Evolutionary conservation across 1,140 invertebrate genomes (phyloP).

Genomic region (Nomia melanderi): DNA sequence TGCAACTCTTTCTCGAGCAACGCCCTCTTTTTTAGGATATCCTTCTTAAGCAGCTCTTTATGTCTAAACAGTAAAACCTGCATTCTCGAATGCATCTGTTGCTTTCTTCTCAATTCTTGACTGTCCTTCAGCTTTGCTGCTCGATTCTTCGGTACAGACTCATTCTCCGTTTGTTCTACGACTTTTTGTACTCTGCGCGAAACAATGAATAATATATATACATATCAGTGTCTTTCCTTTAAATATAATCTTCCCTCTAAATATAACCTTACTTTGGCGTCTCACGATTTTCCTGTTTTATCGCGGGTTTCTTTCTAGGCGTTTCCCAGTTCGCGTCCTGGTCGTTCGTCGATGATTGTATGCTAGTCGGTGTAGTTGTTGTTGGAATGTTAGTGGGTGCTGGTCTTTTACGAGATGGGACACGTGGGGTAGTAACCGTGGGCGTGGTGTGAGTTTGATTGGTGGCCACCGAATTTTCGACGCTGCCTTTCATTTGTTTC

Average conservation of each 20-base stretch:
- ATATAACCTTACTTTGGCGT: constrained; percentile 67
- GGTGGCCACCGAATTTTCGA: constrained; percentile 67
- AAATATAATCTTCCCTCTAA: background rate
- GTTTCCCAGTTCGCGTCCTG: constrained; percentile 84
- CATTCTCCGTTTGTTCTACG: constrained; percentile 66
- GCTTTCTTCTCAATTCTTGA: constrained; percentile 81
- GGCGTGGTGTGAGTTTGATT: constrained; percentile 72
- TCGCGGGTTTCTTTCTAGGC: constrained; percentile 77
- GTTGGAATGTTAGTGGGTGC: constrained; percentile 61
- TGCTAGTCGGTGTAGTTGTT: constrained; percentile 54
- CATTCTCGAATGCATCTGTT: constrained; percentile 82
- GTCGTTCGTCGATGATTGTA: constrained; percentile 73
- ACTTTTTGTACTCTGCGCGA: constrained; percentile 65
- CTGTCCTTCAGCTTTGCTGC: constrained; percentile 76
- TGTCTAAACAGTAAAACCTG: constrained; percentile 89
- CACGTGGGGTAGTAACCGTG: constrained; percentile 64
- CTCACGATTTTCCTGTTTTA: constrained; percentile 75
- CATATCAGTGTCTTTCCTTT: no score
- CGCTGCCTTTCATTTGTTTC: constrained; percentile 86
- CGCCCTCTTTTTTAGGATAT: constrained; percentile 94
- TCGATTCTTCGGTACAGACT: constrained; percentile 73
- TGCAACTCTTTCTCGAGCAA: constrained; percentile 95
- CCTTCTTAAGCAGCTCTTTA: constrained; percentile 95
- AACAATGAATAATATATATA: background rate
- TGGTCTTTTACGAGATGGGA: constrained; percentile 75